Percentiles rank a stretch among this genome's conserved stretches.
These are phyloP conservation scores for Anarhynchus alexandrinus DNA, from an alignment of 2,113 vertebrate species.

Conservation along the genomic window DNA sequence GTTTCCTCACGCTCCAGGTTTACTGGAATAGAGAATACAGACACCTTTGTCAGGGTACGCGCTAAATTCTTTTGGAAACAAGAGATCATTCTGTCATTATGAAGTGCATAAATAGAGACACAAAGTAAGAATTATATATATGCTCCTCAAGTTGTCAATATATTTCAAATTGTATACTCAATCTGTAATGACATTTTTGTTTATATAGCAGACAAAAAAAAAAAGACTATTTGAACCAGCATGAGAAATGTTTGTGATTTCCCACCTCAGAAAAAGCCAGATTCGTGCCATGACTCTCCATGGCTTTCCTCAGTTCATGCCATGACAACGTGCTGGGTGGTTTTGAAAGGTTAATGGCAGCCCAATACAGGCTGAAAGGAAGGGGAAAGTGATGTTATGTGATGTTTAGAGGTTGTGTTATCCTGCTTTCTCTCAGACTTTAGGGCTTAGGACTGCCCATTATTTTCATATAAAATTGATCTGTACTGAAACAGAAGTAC, in stretches of 20 bases:
- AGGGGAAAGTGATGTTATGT: background rate
- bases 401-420: background rate
- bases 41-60: background rate
- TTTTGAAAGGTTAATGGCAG: background rate
- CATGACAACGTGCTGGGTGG: background rate
- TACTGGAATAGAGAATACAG: background rate
- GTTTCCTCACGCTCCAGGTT: background rate
- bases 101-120: slow-evolving; percentile 15
- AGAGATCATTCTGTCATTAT: slow-evolving; percentile 11
- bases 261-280: background rate
- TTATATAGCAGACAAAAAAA: background rate
- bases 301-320: background rate
- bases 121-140: slow-evolving; percentile 37
- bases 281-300: background rate
- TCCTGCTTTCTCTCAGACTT: background rate
- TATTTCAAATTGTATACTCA: background rate
- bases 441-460: background rate
- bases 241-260: background rate
- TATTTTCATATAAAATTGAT: background rate
- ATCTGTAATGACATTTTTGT: background rate
- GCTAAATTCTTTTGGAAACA: slow-evolving; percentile 54
- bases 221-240: background rate
- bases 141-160: background rate
- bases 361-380: background rate
- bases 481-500: background rate